These are phyloP conservation scores for Bombus impatiens DNA, from an alignment of 1,140 invertebrate species.

Conservation along the genomic window DNA sequence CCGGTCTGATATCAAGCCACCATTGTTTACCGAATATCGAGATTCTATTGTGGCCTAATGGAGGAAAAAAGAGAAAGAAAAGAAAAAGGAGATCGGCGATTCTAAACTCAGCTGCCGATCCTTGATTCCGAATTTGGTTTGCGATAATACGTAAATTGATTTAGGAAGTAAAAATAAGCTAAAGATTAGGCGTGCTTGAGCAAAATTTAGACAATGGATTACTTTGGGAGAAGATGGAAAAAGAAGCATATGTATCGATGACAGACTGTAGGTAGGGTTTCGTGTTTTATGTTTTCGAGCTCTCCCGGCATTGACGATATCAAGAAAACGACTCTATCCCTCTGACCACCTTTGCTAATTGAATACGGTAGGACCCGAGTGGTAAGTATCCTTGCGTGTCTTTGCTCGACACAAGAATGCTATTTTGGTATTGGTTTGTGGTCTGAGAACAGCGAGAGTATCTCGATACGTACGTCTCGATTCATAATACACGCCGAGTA, in stretches of 20 bases:
- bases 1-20: slow-evolving; percentile 42
- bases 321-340: neutral
- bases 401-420: neutral
- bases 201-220: neutral
- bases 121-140: neutral
- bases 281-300: neutral
- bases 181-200: no score
- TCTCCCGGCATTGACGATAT: neutral
- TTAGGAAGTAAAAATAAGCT: neutral
- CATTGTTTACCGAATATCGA: slow-evolving; percentile 68
- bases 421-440: neutral
- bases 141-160: neutral
- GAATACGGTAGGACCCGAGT: neutral
- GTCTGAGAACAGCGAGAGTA: neutral
- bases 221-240: no score
- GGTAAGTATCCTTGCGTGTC: neutral
- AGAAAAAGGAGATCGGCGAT: neutral
- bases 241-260: neutral
- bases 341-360: neutral
- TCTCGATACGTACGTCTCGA: neutral
- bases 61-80: neutral
- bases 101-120: slow-evolving; percentile 6
- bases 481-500: neutral
- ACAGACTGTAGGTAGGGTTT: rapidly evolving
- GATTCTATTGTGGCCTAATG: slow-evolving; percentile 51